phyloP scores from a whole-genome alignment of 2,888 invertebrate species.

The Lasioglossum vierecki region DNA sequence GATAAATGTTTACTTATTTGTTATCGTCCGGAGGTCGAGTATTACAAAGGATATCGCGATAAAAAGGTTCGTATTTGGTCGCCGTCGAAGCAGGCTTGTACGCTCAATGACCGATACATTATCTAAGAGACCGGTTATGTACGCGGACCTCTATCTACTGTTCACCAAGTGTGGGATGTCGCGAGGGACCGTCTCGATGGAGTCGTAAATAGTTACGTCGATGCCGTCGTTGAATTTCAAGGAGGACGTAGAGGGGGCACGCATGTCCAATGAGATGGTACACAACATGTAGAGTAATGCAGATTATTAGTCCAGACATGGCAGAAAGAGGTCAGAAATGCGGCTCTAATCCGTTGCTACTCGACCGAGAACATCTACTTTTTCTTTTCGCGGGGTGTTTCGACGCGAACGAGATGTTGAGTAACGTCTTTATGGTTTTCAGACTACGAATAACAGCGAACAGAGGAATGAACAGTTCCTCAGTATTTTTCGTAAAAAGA shows the following conservation, averaged over 20 bases:
- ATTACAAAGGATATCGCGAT: neutral
- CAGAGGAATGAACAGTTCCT: no score
- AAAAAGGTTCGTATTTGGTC: neutral
- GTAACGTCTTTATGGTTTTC: no score
- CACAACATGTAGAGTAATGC: slow-evolving; percentile 38
- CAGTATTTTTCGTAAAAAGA: no score
- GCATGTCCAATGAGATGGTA: slow-evolving; percentile 23
- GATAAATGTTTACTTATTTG: neutral
- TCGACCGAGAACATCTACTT: neutral
- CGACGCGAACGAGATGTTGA: neutral
- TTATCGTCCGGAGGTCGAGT: neutral
- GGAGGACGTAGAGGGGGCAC: neutral
- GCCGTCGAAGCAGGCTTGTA: slow-evolving; percentile 5
- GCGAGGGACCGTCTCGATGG: slow-evolving; percentile 25
- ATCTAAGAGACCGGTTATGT: slow-evolving; percentile 27
- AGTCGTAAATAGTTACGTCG: slow-evolving; percentile 50
- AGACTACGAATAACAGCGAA: no score
- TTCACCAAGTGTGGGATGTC: slow-evolving; percentile 30
- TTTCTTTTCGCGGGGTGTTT: neutral
- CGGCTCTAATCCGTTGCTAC: slow-evolving; percentile 22
- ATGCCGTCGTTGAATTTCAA: slow-evolving; percentile 48
- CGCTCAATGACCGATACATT: slow-evolving; percentile 43
- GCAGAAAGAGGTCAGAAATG: slow-evolving; percentile 23
- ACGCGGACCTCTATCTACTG: slow-evolving; percentile 28
- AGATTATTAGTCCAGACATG: slow-evolving; percentile 26